Base-by-base conservation (phyloP, 30 jellyfish, hydroid and myxozoan genomes). In the Turritopsis rubra region DNA sequence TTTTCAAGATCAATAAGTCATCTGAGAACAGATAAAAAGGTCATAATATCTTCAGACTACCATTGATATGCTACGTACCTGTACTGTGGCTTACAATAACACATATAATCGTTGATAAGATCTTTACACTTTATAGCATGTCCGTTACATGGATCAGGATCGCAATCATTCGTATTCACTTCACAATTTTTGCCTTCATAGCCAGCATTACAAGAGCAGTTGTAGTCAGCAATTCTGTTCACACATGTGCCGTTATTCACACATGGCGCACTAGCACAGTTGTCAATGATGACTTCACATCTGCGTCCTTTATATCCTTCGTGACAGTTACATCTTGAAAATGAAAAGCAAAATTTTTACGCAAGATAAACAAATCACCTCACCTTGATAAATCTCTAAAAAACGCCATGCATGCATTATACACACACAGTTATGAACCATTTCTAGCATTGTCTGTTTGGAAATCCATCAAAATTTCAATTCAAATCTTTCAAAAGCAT, bases 1-100 rank as follows among this genome's bases (percentile, higher is more conserved):
- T n/a, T n/a, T n/a, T n/a, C n/a, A n/a, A n/a, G n/a, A n/a, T n/a
- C n/a, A n/a, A n/a, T n/a, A n/a, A n/a, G n/a, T n/a, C n/a, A n/a
- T n/a, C n/a, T n/a, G n/a, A n/a, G n/a, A n/a, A n/a, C n/a, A n/a
- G n/a, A n/a, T n/a, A n/a, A n/a, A n/a, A n/a, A n/a, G n/a, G n/a
- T n/a, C 77, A 68, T 27, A 27, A 68, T 27, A 68, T 27, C 77
- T 7, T 68, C 1, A 68, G 0, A 17, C 17, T 68, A 23, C 4
- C 4, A 66, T 66, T n/a, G 31, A 68, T 68, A 7, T 21, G 25
- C 24, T 1, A 73, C 93, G 31, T 41, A 93, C 99, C 95, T 78
- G 79, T 84, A 93, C 17, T 97, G 96, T 27, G 82, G 89, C 71
- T 93, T 89, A 85, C 99, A 93, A 81, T 85, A 30, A 75, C 99